Conservation (phyloP, 1,140 invertebrate species). For the Cherax quadricarinatus region DNA sequence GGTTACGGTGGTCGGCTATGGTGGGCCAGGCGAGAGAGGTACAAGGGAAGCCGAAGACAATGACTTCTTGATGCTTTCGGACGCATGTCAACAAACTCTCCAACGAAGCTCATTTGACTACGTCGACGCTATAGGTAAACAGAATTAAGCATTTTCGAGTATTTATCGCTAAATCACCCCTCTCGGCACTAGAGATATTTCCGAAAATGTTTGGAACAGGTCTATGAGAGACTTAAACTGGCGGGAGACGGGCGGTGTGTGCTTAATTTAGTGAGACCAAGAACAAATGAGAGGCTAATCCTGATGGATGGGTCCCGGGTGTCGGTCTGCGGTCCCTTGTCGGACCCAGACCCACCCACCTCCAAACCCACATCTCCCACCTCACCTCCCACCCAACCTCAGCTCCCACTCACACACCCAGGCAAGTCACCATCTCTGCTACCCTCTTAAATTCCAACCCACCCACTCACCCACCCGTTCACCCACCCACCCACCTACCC, state of each 20-base stretch:
- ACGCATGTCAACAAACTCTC: background rate
- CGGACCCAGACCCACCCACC: background rate
- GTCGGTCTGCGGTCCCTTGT: slow-evolving; percentile 34
- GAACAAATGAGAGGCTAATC: slow-evolving; percentile 51
- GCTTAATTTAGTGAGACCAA: slow-evolving; percentile 47
- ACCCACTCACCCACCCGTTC: background rate
- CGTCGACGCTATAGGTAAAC: background rate
- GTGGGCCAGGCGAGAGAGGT: slow-evolving; percentile 16
- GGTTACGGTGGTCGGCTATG: slow-evolving; percentile 26
- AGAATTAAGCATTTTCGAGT: background rate
- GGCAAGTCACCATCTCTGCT: too few relatives aligned
- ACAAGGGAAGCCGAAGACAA: background rate
- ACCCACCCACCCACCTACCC: background rate
- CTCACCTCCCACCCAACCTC: background rate
- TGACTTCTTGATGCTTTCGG: background rate
- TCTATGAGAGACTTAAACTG: background rate
- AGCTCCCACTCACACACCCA: background rate
- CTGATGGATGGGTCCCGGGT: slow-evolving; percentile 30
- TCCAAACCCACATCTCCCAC: background rate
- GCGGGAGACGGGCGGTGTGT: slow-evolving; percentile 11
- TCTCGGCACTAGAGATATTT: background rate
- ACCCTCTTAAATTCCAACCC: too few relatives aligned
- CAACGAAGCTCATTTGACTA: background rate
- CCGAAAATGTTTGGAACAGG: background rate
- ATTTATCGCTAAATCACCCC: too few relatives aligned